phyloP scores from a whole-genome alignment of 2,888 invertebrate genomes.

The Calliopum simillimum region DNA sequence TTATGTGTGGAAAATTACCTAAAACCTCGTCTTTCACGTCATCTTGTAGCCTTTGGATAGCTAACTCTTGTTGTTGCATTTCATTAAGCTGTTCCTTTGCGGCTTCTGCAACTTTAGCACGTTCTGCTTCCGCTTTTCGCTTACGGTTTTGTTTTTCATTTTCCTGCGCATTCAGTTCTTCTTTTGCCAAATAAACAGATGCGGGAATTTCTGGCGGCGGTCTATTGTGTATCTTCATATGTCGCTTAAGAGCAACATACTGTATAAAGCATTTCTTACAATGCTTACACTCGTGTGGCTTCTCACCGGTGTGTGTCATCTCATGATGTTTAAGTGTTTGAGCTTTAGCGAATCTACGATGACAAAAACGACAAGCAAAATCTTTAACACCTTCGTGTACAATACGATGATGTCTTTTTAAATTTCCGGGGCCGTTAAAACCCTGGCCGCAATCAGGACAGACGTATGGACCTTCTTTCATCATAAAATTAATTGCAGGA shows the following conservation, averaged over 20 bases:
- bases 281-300: slow-evolving; percentile 62
- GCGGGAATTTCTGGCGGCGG: slow-evolving; percentile 51
- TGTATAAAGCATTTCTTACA: slow-evolving; percentile 64
- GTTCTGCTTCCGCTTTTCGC: slow-evolving; percentile 57
- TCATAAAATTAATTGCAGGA: slow-evolving; percentile 64
- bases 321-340: slow-evolving; percentile 65
- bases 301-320: slow-evolving; percentile 66
- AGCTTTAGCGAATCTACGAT: slow-evolving; percentile 63
- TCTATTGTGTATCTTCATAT: slow-evolving; percentile 61
- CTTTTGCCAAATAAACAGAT: slow-evolving; percentile 55
- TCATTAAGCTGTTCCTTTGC: slow-evolving; percentile 58
- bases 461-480: slow-evolving; percentile 63
- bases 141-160: slow-evolving; percentile 57
- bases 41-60: slow-evolving; percentile 42
- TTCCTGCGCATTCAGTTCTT: slow-evolving; percentile 59
- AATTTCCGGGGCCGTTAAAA: slow-evolving; percentile 63
- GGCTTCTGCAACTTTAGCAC: slow-evolving; percentile 59
- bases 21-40: slow-evolving; percentile 34
- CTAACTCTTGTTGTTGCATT: slow-evolving; percentile 53
- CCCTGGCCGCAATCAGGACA: slow-evolving; percentile 63
- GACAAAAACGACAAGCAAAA: slow-evolving; percentile 62
- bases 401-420: slow-evolving; percentile 62
- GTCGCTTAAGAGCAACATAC: slow-evolving; percentile 61
- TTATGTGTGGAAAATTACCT: slow-evolving; percentile 34
- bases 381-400: slow-evolving; percentile 65